Evolutionary conservation across 2,797 vertebrate species (phyloP), one percentile per base, ranked within the genome.

Genomic region (Malacoctenus gilli): DNA sequence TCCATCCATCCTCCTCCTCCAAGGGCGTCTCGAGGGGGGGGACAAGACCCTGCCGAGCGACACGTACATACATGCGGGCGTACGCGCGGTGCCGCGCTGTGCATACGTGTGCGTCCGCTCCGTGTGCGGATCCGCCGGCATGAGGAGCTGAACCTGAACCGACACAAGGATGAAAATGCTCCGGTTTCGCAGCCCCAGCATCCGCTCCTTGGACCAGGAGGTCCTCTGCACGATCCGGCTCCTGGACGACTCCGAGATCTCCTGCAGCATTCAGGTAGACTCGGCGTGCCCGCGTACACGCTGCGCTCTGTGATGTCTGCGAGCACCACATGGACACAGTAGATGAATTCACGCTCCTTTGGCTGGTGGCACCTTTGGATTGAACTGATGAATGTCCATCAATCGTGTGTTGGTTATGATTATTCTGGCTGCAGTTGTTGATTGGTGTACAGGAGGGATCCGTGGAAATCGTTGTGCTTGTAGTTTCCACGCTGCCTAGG

Each of bases 181-280:
- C 89, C 95, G 95, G 87, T 94, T 97, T 85, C 93, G 96, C 88
- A 98, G 94, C 91, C 94, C 95, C 79, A 98, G 96, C 92, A 89
- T 95, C 88, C 93, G 89, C 87, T 98, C 95, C 49, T 75, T 98
- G 85, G 93, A 91, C 88, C 92, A 93, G 89, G 95, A 97, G 87
- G 90, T 95, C 91, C 92, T 90, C 80, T 97, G 95, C 89, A 98
- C 95, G 71, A 91, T 98, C 84, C 90, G 96, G 60, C 86, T 97
- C 82, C 91, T 96, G 92, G 95, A 97, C 85, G 95, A 98, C 89
- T 93, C 94, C 37, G 95, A 97, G 88, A 90, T 98, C 89, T 94
- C 92, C 84, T 97, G 95, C 92, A 93, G 89, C 88, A 95, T 98
- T 77, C 96, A 98, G 96, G 96, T 98, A 92, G 11, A 32, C 3